Conservation (phyloP, 2,888 invertebrate genomes). For the Cryptocheilus praepositus region DNA sequence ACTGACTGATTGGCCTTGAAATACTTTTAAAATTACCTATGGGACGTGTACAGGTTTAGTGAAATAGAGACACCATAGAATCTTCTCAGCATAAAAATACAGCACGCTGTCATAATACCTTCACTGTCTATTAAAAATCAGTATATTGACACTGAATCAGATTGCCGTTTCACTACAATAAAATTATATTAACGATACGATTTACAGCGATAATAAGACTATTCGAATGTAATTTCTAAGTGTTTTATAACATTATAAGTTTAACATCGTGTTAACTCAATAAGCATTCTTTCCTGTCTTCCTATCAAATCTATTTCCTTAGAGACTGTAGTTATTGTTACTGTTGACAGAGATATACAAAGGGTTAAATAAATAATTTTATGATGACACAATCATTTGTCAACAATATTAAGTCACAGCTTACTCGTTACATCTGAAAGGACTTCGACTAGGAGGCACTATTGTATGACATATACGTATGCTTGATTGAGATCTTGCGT, state of each 20-base stretch:
- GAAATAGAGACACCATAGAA: neutral
- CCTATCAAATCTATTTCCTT: slow-evolving; percentile 41
- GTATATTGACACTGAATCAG: no score
- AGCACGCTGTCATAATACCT: neutral
- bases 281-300: slow-evolving; percentile 54
- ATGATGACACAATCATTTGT: neutral
- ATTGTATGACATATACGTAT: no score
- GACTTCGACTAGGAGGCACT: no score
- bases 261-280: slow-evolving; percentile 31
- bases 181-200: neutral
- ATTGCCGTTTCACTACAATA: neutral
- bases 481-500: neutral
- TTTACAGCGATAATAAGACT: slow-evolving; percentile 6
- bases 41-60: neutral
- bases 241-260: slow-evolving; percentile 40
- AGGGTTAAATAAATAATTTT: slow-evolving; percentile 19
- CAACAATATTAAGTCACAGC: no score
- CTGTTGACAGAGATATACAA: slow-evolving; percentile 41
- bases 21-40: slow-evolving; percentile 20
- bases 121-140: neutral
- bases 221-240: slow-evolving; percentile 17
- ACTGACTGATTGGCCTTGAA: slow-evolving; percentile 68
- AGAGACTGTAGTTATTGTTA: slow-evolving; percentile 41
- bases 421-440: no score
- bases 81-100: neutral